Conservation (phyloP, 37 sponge, comb jelly and placozoan genomes). For the Spongilla lacustris region DNA sequence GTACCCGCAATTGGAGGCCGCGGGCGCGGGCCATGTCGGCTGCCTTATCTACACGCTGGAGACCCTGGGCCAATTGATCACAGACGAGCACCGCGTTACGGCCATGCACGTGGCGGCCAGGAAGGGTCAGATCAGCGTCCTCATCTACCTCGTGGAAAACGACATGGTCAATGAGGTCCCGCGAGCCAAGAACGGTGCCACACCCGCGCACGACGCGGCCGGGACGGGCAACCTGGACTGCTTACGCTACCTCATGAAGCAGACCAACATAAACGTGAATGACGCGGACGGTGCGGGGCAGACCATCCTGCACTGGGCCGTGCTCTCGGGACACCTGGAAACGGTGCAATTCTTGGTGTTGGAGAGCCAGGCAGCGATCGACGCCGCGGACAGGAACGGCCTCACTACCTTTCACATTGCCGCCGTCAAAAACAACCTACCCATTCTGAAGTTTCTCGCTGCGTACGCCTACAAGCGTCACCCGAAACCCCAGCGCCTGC, state of each 20-base stretch:
- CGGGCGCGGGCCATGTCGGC: conserved; percentile 85
- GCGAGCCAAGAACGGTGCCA: conserved; percentile 87
- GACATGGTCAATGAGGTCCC: conserved; percentile 45
- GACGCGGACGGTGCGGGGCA: conserved; percentile 79
- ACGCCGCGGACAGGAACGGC: conserved; percentile 70
- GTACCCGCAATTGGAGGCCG: conserved; percentile 88
- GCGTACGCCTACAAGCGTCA: conserved; percentile 44
- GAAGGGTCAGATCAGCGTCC: conserved; percentile 73
- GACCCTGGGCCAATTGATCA: conserved; percentile 57
- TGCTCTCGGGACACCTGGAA: conserved; percentile 78
- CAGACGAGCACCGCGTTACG: conserved; percentile 84
- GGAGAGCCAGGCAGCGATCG: conserved; percentile 72
- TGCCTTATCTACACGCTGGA: conserved; percentile 86
- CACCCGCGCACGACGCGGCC: conserved; percentile 93
- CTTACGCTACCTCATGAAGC: conserved; percentile 77
- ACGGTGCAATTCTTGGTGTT: conserved; percentile 76
- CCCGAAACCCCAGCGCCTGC: conserved; percentile 50
- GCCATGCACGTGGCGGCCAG: conserved; percentile 93
- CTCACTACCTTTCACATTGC: conserved; percentile 85
- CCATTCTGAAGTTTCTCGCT: conserved; percentile 70
- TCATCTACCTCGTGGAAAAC: conserved; percentile 81
- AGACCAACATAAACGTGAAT: conserved; percentile 66
- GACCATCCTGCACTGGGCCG: conserved; percentile 95
- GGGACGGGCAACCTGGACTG: conserved; percentile 91
- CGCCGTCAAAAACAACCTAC: conserved; percentile 80